phyloP scores from a whole-genome alignment of 1,140 invertebrate genomes.

The Euura lappo region DNA sequence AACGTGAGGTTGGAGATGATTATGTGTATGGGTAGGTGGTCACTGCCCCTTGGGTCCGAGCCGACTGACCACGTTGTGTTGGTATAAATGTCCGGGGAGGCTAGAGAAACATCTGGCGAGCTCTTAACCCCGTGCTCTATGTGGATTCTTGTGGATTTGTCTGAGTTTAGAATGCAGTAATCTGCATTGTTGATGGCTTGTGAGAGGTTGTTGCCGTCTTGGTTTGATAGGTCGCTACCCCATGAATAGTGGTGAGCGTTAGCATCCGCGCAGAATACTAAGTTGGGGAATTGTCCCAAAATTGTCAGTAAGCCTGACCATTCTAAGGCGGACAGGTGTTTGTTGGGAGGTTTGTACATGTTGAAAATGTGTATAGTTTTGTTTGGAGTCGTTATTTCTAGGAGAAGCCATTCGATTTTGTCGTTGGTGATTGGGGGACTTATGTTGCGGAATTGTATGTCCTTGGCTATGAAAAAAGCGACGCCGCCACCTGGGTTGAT shows the following conservation, averaged over 20 bases:
- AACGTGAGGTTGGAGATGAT: no score
- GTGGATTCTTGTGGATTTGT: background rate
- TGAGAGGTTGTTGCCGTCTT: background rate
- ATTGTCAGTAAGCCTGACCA: background rate
- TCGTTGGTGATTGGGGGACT: background rate
- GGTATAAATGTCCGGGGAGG: background rate
- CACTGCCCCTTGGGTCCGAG: background rate
- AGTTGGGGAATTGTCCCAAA: no score
- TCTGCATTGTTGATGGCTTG: background rate
- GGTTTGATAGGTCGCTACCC: constrained; percentile 17
- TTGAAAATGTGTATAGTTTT: background rate
- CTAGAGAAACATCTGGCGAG: background rate
- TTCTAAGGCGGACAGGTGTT: background rate
- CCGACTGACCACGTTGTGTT: background rate
- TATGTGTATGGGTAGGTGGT: background rate
- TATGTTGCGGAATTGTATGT: constrained; percentile 5
- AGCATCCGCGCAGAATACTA: constrained; percentile 21
- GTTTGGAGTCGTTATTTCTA: background rate
- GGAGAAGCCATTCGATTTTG: constrained; percentile 9
- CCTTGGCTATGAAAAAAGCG: constrained; percentile 16
- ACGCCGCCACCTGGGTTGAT: constrained; percentile 17
- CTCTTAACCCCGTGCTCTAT: background rate
- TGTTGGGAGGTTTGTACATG: constrained; percentile 9
- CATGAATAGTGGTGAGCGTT: constrained; percentile 23
- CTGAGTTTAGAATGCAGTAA: background rate